Conservation (phyloP, 2,797 vertebrate genomes). For the Erpetoichthys calabaricus region DNA sequence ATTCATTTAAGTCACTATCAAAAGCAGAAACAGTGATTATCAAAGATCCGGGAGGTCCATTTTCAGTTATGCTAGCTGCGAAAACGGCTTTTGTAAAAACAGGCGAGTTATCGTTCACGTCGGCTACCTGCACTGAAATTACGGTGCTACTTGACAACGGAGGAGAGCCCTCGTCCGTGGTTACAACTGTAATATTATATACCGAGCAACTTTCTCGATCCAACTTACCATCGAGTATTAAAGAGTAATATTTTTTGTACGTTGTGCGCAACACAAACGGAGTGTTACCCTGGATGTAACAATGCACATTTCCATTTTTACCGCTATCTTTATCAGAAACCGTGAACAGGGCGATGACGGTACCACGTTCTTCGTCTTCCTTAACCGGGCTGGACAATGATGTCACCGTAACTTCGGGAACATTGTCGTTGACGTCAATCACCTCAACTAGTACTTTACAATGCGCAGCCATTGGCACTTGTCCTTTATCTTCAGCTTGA, state of each 20-base stretch:
- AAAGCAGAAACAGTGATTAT: constrained; percentile 47
- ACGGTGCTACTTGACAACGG: constrained; percentile 35
- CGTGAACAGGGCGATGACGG: constrained; percentile 34
- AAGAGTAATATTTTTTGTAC: constrained; percentile 40
- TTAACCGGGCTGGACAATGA: constrained; percentile 33
- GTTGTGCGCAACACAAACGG: constrained; percentile 33
- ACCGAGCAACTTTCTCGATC: constrained; percentile 23
- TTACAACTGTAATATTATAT: constrained; percentile 35
- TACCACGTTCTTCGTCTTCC: constrained; percentile 39
- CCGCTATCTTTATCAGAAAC: constrained; percentile 31
- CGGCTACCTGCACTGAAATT: constrained; percentile 43
- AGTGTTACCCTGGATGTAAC: constrained; percentile 10
- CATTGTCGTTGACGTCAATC: constrained; percentile 42
- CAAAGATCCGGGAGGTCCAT: constrained; percentile 44
- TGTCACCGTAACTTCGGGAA: constrained; percentile 37
- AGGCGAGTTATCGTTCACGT: constrained; percentile 53
- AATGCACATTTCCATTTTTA: constrained; percentile 28
- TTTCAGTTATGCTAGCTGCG: constrained; percentile 45
- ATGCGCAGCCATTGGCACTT: constrained; percentile 23
- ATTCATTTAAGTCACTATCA: constrained; percentile 56
- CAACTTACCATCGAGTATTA: constrained; percentile 22
- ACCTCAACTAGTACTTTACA: constrained; percentile 42
- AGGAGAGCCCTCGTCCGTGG: constrained; percentile 43
- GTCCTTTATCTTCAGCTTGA: constrained; percentile 28
- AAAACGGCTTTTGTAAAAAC: constrained; percentile 27